Conservation (phyloP, 2,797 vertebrate genomes). For the Pyrocephalus nanus region DNA sequence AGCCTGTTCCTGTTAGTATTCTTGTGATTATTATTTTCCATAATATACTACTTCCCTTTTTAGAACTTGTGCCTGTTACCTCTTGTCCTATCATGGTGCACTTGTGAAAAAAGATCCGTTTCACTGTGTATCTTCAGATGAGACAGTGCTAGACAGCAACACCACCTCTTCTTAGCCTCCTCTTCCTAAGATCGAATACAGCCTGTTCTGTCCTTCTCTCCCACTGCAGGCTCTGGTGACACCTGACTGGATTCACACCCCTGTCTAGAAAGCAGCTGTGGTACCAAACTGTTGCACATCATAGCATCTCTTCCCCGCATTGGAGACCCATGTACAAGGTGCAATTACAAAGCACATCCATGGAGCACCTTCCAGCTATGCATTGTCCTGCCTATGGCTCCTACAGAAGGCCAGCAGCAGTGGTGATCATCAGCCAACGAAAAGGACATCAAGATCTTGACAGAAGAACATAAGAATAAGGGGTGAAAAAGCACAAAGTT, state of each 20-base stretch:
- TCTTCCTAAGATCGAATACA: neutral
- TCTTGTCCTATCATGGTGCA: neutral
- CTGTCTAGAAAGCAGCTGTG: neutral
- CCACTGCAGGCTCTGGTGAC: neutral
- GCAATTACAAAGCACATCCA: neutral
- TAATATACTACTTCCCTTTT: neutral
- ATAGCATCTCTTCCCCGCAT: rapidly evolving
- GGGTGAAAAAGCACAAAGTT: neutral
- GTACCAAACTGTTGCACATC: neutral
- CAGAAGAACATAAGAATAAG: neutral
- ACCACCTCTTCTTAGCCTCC: neutral
- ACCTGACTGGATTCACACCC: neutral
- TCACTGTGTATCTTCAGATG: neutral
- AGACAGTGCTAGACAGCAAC: neutral
- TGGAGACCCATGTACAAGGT: neutral
- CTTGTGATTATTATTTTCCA: rapidly evolving
- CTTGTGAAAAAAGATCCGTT: neutral
- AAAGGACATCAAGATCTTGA: neutral
- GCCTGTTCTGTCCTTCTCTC: neutral
- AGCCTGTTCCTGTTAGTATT: neutral
- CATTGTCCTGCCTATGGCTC: neutral
- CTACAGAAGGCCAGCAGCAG: neutral
- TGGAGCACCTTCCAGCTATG: neutral
- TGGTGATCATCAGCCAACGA: rapidly evolving
- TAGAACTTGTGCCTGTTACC: neutral